Base-by-base conservation (phyloP, 2,113 vertebrate genomes). In the Parotia lawesii region DNA sequence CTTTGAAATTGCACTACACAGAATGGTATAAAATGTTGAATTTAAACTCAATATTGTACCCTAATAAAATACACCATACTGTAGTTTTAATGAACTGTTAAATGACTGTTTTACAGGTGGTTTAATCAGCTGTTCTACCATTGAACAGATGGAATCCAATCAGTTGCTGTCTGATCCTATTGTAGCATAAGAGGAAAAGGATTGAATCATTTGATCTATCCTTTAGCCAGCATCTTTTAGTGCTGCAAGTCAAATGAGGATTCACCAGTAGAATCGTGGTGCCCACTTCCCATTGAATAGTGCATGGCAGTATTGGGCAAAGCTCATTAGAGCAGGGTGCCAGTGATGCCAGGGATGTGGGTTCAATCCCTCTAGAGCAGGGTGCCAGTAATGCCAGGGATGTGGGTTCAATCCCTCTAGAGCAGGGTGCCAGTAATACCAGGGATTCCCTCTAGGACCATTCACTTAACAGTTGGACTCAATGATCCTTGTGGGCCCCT, bases 241-340 rank as follows among this genome's bases (percentile, higher is more conserved):
- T 53, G 25, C n/a, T 72, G 22, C 31, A 56, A 54, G 38, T 80
- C 56, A 86, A 29, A 56, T 37, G 23, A 42, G 28, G 16, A 45
- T 58, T 91, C 38, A 18, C 6, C 33, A n/a, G 25, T 25, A 71
- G 44, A 78, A 8, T 66, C 3, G 0, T 37, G 27, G 33, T 72
- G 3, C 65, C 71, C 35, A 28, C 1, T 72, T 51, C 40, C 56
- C 14, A 9, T 8, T 7, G 5, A 58, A 8, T 29, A 37, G 25
- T 28, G 54, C 11, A 1, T 1, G 4, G 18, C 45, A 53, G 31
- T 44, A 18, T 38, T 3, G 0, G 28, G 40, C 51, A 42, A 21
- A 69, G 54, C 33, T 77, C 15, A 6, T 38, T 33, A 28, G 37
- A 76, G 17, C 61, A 74, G 60, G 64, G 15, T 51, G 40, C 29